A percentile compares a stretch with the other conserved stretches of the same genome.
Conservation (phyloP, 2,113 vertebrate genomes). For the Pelecanoides urinatrix region DNA sequence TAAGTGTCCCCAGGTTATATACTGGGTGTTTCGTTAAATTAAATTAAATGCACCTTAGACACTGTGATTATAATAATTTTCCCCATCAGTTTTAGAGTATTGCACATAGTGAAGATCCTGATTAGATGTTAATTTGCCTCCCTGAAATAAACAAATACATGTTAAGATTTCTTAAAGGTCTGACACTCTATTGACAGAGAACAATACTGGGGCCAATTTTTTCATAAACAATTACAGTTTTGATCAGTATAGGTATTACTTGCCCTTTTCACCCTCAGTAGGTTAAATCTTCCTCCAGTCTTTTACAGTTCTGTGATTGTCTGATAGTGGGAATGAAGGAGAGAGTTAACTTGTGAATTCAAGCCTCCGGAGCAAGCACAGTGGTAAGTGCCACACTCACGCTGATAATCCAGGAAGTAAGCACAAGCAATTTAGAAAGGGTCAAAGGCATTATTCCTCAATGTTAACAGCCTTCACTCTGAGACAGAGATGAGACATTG, state of each 20-base stretch:
- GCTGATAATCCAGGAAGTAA: not conserved
- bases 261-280: not conserved
- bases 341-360: not conserved
- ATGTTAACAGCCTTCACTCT: not conserved
- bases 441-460: not conserved
- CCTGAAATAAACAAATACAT: not conserved
- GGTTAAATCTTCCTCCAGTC: not conserved
- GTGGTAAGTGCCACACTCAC: not conserved
- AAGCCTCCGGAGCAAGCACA: not conserved
- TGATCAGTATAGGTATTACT: not conserved
- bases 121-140: not conserved
- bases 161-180: not conserved
- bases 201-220: not conserved
- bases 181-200: not conserved
- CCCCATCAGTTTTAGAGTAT: not conserved
- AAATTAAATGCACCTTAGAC: not conserved
- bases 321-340: not conserved
- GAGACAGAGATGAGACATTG: not conserved
- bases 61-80: not conserved
- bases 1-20: not conserved
- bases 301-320: not conserved
- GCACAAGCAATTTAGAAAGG: not conserved
- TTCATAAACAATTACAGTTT: not conserved
- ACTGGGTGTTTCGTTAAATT: not conserved
- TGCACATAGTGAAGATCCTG: not conserved